Conservation (phyloP, 2,888 invertebrate genomes). For the Anthoptus insignis region DNA sequence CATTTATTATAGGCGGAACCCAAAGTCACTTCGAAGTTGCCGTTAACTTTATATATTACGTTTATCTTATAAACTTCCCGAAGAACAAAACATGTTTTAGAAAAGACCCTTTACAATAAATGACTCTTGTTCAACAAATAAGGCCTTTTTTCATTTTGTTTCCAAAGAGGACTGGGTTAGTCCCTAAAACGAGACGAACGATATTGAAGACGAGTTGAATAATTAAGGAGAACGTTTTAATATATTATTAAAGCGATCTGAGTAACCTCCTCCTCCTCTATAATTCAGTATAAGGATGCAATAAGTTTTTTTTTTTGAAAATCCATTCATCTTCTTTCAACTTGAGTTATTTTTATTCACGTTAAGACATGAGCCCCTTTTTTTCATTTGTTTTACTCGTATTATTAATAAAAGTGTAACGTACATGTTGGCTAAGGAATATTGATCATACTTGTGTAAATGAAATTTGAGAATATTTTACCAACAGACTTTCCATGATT, state of each 20-base stretch:
- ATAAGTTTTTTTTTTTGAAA: too few species aligned
- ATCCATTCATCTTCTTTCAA: too few species aligned
- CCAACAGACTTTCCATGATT: too few species aligned
- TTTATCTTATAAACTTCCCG: neutral
- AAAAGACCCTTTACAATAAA: conserved; percentile 10
- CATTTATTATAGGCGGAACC: neutral
- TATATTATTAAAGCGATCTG: conserved; percentile 29
- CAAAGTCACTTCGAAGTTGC: neutral
- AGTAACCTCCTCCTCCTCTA: too few species aligned
- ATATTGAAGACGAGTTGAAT: conserved; percentile 30
- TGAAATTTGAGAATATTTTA: too few species aligned
- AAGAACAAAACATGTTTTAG: conserved; percentile 1
- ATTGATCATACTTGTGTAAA: too few species aligned
- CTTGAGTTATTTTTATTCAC: too few species aligned
- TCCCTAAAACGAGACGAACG: conserved; percentile 22
- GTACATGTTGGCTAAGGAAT: too few species aligned
- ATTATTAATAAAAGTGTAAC: too few species aligned
- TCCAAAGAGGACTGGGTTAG: conserved; percentile 10
- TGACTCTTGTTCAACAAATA: conserved; percentile 24
- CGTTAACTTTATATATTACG: conserved; percentile 1
- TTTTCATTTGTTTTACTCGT: too few species aligned
- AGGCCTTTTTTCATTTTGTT: conserved; percentile 23
- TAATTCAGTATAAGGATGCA: too few species aligned
- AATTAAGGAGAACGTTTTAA: conserved; percentile 23
- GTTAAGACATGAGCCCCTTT: too few species aligned